phyloP scores from a whole-genome alignment of 2,888 invertebrate species.

The Phaonia tiefii region DNA sequence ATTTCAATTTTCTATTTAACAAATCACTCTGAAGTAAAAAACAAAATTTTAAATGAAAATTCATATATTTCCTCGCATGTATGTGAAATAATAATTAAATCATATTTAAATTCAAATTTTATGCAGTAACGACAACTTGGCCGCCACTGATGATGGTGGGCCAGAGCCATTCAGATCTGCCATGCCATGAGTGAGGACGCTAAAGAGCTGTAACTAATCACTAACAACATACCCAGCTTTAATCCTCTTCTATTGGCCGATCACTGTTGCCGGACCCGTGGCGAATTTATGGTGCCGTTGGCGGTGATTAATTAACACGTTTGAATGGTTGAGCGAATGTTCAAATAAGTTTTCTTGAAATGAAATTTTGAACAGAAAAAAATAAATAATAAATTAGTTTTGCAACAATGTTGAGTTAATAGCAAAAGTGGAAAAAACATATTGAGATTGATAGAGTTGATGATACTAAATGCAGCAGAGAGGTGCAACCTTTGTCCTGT shows the following conservation, averaged over 20 bases:
- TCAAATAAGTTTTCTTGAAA: not conserved
- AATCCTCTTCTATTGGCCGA: no score
- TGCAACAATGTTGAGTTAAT: slow-evolving; percentile 54
- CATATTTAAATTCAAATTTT: slow-evolving; percentile 17
- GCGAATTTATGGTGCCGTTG: not conserved
- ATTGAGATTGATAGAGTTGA: not conserved
- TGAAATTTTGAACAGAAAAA: not conserved
- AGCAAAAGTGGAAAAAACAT: slow-evolving; percentile 1
- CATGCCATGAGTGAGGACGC: not conserved
- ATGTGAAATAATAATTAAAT: slow-evolving; percentile 10
- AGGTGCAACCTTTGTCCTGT: not conserved
- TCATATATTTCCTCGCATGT: not conserved
- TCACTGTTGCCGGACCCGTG: no score
- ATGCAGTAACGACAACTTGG: slow-evolving; percentile 1
- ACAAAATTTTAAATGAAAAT: no score
- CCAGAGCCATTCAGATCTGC: not conserved
- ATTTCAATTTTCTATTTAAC: not conserved
- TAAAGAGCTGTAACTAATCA: no score
- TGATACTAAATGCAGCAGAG: not conserved
- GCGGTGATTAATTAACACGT: slow-evolving; percentile 44
- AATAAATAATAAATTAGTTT: slow-evolving; percentile 44
- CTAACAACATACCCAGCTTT: no score
- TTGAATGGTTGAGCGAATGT: slow-evolving; percentile 27
- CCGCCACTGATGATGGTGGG: not conserved
- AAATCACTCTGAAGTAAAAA: not conserved